Percentiles rank a stretch among this genome's conserved stretches.
phyloP scores from a whole-genome alignment of 2,797 vertebrate genomes.

The Phalloptychus januarius region DNA sequence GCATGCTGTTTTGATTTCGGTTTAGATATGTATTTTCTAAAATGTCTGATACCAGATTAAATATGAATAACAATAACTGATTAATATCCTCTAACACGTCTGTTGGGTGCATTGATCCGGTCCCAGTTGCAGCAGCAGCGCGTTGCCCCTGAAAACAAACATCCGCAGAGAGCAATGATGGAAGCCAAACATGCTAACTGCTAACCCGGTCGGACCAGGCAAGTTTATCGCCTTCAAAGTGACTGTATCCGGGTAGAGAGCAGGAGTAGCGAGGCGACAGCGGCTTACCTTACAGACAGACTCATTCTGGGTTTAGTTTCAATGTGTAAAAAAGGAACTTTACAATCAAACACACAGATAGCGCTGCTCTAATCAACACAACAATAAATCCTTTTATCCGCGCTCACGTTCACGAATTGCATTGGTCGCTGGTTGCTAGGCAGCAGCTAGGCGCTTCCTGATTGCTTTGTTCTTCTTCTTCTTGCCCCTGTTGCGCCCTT shows the following conservation, averaged over 20 bases:
- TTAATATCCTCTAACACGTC: not conserved
- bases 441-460: conserved; percentile 38
- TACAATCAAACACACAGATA: not conserved
- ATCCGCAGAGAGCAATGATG: too few relatives aligned
- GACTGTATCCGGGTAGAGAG: rapidly evolving
- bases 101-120: not conserved
- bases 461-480: conserved; percentile 36
- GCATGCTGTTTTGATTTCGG: not conserved
- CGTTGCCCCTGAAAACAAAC: not conserved
- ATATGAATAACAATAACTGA: not conserved
- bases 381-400: conserved; percentile 50
- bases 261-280: rapidly evolving
- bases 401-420: conserved; percentile 29
- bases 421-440: conserved; percentile 58
- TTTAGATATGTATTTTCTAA: not conserved
- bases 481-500: not conserved
- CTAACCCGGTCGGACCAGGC: not conserved
- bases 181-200: not conserved
- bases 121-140: too few relatives aligned
- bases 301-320: conserved; percentile 40
- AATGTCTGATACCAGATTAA: not conserved
- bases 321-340: rapidly evolving
- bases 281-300: conserved; percentile 53
- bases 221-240: not conserved
- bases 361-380: not conserved